phyloP scores from a whole-genome alignment of 2,797 vertebrate genomes.

The Neostethus bicornis region DNA sequence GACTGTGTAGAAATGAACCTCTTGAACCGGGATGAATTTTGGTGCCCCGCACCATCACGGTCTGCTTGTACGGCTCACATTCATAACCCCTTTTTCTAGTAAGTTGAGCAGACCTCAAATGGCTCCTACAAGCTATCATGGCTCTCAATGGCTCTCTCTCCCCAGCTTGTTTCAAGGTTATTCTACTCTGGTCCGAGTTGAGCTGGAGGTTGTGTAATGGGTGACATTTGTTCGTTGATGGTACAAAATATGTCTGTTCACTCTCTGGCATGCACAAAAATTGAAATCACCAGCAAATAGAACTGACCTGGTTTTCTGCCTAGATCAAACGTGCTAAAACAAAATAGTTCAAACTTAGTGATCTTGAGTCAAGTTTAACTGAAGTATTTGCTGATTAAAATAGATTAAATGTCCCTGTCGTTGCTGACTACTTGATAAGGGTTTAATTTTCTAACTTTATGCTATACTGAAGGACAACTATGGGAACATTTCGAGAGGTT shows the following conservation, averaged over 20 bases:
- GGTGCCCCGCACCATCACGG: conserved; percentile 8
- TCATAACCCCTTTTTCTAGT: conserved; percentile 21
- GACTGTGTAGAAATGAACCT: conserved; percentile 22
- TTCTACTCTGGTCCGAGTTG: not conserved
- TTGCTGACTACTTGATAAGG: too few relatives aligned
- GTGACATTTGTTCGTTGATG: not conserved
- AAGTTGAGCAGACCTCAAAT: not conserved
- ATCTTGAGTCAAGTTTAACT: too few relatives aligned
- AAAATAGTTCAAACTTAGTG: too few relatives aligned
- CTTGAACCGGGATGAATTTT: conserved; percentile 10
- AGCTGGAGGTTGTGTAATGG: not conserved
- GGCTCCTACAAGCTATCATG: not conserved
- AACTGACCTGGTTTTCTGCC: not conserved
- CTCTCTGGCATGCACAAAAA: not conserved
- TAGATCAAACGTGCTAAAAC: too few relatives aligned
- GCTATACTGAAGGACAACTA: too few relatives aligned
- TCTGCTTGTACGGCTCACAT: conserved; percentile 14
- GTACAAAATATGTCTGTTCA: not conserved
- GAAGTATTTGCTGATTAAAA: too few relatives aligned
- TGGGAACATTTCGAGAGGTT: too few relatives aligned
- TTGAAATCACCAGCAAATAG: not conserved
- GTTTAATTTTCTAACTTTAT: too few relatives aligned
- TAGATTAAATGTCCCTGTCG: too few relatives aligned
- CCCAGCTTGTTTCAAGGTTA: conserved; percentile 3
- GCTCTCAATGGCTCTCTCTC: not conserved